phyloP scores from a whole-genome alignment of 1,140 invertebrate genomes.

The Cyclina sinensis region DNA sequence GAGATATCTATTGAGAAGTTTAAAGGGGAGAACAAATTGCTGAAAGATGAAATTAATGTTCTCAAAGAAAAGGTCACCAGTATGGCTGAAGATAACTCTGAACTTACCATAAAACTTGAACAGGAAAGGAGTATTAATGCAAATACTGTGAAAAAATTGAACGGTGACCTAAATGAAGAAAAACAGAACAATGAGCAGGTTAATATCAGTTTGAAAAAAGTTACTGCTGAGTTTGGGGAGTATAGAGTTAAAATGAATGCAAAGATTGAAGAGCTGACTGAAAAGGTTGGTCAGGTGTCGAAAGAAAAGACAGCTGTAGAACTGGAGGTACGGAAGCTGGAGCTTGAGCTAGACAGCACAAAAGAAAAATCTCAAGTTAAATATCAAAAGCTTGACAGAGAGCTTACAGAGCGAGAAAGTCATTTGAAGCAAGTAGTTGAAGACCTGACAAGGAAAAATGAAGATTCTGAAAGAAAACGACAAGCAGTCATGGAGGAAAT shows the following conservation, averaged over 20 bases:
- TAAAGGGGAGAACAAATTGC: constrained; percentile 15
- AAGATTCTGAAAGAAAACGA: neutral
- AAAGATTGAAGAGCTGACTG: constrained; percentile 31
- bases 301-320: constrained; percentile 41
- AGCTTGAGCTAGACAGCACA: constrained; percentile 15
- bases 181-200: neutral
- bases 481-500: constrained; percentile 24
- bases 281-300: neutral
- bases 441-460: constrained; percentile 25
- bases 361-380: neutral
- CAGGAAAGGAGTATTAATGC: constrained; percentile 15
- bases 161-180: constrained; percentile 35
- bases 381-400: constrained; percentile 7
- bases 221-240: constrained; percentile 12
- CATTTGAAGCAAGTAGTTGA: neutral
- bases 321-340: constrained; percentile 50
- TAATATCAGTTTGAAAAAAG: neutral
- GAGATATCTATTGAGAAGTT: constrained; percentile 1
- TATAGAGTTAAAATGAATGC: constrained; percentile 32
- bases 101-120: constrained; percentile 61
- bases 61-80: constrained; percentile 65
- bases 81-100: constrained; percentile 62
- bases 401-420: constrained; percentile 13
- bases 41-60: constrained; percentile 64
- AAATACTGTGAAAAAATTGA: constrained; percentile 18